A percentile compares a stretch with the other conserved stretches of the same genome.
These are phyloP conservation scores for Aporophyla lueneburgensis DNA, from an alignment of 2,888 invertebrate genomes.

Conservation along the genomic window DNA sequence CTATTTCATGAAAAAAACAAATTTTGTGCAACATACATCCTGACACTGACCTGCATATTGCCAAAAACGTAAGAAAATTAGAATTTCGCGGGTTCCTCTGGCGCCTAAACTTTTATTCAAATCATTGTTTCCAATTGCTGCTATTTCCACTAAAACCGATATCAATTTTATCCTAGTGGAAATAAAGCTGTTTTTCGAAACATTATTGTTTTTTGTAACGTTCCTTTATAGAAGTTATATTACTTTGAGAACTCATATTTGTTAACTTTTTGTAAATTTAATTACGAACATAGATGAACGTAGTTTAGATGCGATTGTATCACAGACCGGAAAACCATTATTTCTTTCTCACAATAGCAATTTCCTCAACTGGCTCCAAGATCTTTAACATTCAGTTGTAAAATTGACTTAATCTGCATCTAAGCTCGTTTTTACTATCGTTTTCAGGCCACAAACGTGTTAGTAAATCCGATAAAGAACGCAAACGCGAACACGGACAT, in stretches of 20 bases:
- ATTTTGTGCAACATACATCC: no score
- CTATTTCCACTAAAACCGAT: constrained; percentile 1
- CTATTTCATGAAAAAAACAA: no score
- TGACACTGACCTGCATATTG: no score
- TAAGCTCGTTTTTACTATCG: not conserved
- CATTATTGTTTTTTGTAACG: not conserved
- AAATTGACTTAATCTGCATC: not conserved
- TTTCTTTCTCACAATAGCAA: not conserved
- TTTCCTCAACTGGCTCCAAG: not conserved
- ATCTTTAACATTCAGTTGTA: not conserved
- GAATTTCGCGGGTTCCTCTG: no score
- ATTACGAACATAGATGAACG: not conserved
- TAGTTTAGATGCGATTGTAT: not conserved
- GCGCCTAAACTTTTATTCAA: not conserved
- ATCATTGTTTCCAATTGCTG: not conserved
- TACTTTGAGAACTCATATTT: not conserved
- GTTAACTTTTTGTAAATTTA: not conserved
- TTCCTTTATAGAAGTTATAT: not conserved
- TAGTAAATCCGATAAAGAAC: constrained; percentile 93
- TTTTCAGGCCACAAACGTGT: constrained; percentile 92
- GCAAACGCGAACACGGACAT: constrained; percentile 93
- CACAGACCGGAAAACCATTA: not conserved
- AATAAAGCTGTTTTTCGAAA: not conserved
- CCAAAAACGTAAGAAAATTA: no score
- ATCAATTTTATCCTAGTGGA: not conserved